Base-by-base conservation (phyloP, 1,140 invertebrate genomes). In the Magallana gigas region DNA sequence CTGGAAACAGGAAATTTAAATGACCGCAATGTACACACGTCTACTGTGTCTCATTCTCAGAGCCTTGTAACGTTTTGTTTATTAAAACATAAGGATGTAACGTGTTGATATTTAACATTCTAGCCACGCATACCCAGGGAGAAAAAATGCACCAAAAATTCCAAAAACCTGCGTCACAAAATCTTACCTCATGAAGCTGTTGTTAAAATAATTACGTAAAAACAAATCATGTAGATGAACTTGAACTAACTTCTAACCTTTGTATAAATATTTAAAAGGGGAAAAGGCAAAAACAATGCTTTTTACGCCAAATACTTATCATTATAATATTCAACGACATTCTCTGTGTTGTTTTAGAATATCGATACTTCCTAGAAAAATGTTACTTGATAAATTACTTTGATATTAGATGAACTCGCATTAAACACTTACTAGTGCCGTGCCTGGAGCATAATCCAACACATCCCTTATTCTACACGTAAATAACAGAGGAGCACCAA, bases 371-470 rank as follows among this genome's bases (percentile, higher is more conserved):
- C 36, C 36, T 29, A 48, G 2, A 29, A 29, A 76, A 76, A 29
- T 23, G 68, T 76, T 76, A 76, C 18, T 29, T 29, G 8, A 29
- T 29, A 76, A 29, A 76, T 76, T 12, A 76, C 6, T 18, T 12
- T 29, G 23, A 29, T 29, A 76, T 36, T 36, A 36, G 8, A 18
- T 36, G 68, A 76, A 18, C 36, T 76, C 1, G 18, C 68, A 8
- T 29, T 76, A 76, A 76, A 23, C 68, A 76, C 68, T 76, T 76
- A 76, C 68, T 76, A 29, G 8, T 5, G 36, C 36, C 23, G 36
- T 76, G 68, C 68, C 23, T 18, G 36, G 68, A 76, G 68, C 68
- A 29, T 29, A 76, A 7, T 76, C 68, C 68, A 48, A 76, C 68
- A 64, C 8, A 64, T n/a, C 60, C 16, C 60, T 23, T 23, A 76